Percentiles rank a stretch among this genome's conserved stretches.
Conservation (phyloP, 2,888 invertebrate genomes). For the Metacarcinus magister region DNA sequence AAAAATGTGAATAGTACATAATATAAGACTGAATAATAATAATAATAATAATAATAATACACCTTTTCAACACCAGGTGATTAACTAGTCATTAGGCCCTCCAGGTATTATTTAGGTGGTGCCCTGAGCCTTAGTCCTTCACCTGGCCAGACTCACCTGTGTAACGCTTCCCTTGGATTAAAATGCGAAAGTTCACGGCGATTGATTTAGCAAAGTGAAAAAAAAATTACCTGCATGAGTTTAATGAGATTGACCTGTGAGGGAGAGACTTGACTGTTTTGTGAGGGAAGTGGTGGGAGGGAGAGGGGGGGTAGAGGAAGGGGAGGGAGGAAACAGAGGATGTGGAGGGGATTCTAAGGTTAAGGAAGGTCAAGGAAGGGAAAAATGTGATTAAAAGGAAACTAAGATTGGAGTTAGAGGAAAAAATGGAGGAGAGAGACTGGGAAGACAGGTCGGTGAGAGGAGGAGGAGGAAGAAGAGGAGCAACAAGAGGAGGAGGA, state of each 20-base stretch:
- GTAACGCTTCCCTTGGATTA: background rate
- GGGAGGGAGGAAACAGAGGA: no score
- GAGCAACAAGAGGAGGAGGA: background rate
- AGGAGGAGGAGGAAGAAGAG: background rate
- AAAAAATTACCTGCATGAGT: background rate
- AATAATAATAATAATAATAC: no score
- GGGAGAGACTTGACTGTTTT: no score
- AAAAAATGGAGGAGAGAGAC: background rate
- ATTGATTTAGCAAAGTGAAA: background rate
- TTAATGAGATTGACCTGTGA: background rate
- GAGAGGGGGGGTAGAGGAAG: background rate
- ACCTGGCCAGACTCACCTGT: constrained; percentile 8
- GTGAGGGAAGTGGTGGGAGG: background rate
- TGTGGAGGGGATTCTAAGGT: no score
- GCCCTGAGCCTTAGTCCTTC: background rate
- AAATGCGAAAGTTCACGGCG: background rate
- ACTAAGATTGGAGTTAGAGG: no score
- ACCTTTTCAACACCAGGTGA: no score
- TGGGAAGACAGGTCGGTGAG: background rate
- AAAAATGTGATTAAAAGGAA: no score
- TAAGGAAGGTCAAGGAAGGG: no score
- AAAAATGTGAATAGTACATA: no score
- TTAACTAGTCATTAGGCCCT: no score
- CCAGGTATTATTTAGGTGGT: no score
- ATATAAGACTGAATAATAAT: no score